phyloP scores from a whole-genome alignment of 1,140 invertebrate species.

The Drosophila willistoni region DNA sequence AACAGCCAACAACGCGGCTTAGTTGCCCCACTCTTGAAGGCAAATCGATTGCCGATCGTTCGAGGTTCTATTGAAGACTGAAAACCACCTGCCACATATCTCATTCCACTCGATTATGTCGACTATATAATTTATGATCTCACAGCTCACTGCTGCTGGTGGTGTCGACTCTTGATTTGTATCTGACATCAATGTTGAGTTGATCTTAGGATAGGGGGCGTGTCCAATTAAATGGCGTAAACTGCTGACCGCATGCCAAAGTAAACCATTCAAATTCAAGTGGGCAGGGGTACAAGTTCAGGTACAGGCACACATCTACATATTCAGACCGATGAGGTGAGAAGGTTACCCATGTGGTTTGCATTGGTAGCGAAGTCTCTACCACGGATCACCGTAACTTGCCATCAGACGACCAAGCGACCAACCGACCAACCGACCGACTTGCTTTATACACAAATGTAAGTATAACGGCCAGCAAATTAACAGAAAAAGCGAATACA shows the following conservation, averaged over 20 bases:
- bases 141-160: constrained; percentile 9
- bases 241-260: constrained; percentile 26
- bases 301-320: constrained; percentile 18
- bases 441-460: no score
- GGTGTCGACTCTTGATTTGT: constrained; percentile 27
- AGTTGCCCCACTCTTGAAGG: constrained; percentile 12
- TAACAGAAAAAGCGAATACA: constrained; percentile 38
- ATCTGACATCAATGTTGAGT: constrained; percentile 27
- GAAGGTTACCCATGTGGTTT: constrained; percentile 28
- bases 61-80: constrained; percentile 26
- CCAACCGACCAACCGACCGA: not conserved
- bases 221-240: constrained; percentile 41
- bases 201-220: constrained; percentile 35
- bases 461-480: constrained; percentile 4
- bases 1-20: not conserved
- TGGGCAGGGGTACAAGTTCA: not conserved
- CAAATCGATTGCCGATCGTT: constrained; percentile 2
- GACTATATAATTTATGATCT: constrained; percentile 16
- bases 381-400: constrained; percentile 3
- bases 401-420: not conserved
- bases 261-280: constrained; percentile 44
- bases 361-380: constrained; percentile 29
- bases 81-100: not conserved
- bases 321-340: constrained; percentile 14
- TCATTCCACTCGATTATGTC: not conserved